phyloP scores from a whole-genome alignment of 2,113 vertebrate genomes.

The Strix aluco region DNA sequence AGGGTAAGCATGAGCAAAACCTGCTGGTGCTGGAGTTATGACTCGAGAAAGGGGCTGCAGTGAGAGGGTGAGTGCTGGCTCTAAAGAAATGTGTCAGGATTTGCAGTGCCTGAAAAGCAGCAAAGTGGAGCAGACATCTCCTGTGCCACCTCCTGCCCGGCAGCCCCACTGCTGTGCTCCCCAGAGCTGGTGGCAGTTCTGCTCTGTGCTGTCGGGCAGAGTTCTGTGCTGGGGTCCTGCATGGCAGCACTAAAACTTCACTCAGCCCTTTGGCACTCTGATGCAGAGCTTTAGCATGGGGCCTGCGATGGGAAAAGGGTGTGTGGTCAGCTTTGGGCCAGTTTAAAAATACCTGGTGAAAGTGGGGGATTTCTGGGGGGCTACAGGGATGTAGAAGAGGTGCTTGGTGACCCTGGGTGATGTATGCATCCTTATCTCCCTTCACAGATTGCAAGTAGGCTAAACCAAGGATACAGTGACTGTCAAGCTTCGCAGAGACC shows the following conservation, averaged over 20 bases:
- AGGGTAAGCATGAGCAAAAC: background rate
- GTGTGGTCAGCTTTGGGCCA: background rate
- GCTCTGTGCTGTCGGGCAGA: too few species aligned
- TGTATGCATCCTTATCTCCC: background rate
- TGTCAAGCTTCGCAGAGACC: too few species aligned
- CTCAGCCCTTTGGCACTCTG: background rate
- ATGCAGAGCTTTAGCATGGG: background rate
- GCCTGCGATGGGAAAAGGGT: background rate
- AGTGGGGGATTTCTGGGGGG: background rate
- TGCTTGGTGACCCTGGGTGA: too few species aligned
- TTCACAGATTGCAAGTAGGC: background rate
- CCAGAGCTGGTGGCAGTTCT: background rate
- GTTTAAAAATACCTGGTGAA: background rate
- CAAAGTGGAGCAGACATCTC: background rate
- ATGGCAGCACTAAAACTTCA: background rate
- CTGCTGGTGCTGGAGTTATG: fast-evolving
- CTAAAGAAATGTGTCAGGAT: background rate
- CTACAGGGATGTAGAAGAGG: background rate
- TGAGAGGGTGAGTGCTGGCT: background rate
- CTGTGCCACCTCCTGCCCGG: background rate
- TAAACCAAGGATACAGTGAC: too few species aligned
- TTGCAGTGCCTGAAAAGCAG: background rate
- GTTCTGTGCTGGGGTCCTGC: background rate
- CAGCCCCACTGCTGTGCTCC: fast-evolving
- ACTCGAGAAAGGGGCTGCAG: background rate